Base-by-base conservation (phyloP, 2,113 vertebrate genomes). In the Chaetura pelagica region DNA sequence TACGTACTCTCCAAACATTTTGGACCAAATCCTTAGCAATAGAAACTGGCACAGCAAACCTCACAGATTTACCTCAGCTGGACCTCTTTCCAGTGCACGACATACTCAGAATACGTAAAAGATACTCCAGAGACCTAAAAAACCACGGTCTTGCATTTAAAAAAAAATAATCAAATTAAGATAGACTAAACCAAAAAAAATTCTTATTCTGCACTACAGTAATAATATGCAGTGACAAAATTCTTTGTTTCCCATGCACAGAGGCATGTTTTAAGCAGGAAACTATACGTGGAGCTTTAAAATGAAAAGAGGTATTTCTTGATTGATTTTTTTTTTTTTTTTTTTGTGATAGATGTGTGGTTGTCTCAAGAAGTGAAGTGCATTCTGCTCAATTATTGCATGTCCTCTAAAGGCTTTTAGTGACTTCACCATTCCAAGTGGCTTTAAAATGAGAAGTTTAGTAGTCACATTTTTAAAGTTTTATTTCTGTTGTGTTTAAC, bases 371-470 rank as follows among this genome's bases (percentile, higher is more conserved):
- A 66, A 82, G 51, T 69, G 0, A 72, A 90, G 59, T 73, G 19
- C 10, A 27, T 79, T 87, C 62, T 69, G 35, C 59, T 72, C 90
- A 77, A 35, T 83, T 75, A 27, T 34, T 82, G n/a, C 23, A 10
- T 69, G 24, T 29, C n/a, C 35, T 84, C 13, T 46, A 62, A 72
- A 77, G 49, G n/a, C 40, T 93, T 69, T 87, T 68, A 74, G 26
- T 46, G 58, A 76, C 74, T 59, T 89, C 59, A 51, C 24, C 5
- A 5, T 83, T 91, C 84, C 13, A 71, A 48, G 32, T 82, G 67
- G 30, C 59, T 95, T 90, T 88, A 86, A 73, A 87, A 84, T 18
- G 26, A 72, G 40, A 79, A 66, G 52, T 90, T 82, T 67, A 76
- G 68, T 87, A 48, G 76, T 74, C 61, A 27, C 4, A 18, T 89